These are phyloP conservation scores for Xenentodon cancila DNA, from an alignment of 2,797 vertebrate genomes.

Conservation along the genomic window DNA sequence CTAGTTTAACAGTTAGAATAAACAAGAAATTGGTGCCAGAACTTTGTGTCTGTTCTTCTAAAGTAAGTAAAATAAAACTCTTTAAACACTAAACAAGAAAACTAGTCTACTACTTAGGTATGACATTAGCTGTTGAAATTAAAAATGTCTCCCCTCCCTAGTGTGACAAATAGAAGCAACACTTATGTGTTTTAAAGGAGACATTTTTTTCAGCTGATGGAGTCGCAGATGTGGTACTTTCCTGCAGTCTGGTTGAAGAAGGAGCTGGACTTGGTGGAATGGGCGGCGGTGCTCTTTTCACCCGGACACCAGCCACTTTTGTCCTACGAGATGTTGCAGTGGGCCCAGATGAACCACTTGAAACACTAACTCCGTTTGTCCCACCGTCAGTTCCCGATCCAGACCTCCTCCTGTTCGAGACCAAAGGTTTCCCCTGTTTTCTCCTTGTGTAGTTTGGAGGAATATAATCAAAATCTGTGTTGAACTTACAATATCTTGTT, in stretches of 20 bases:
- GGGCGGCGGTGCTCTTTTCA: slow-evolving; percentile 58
- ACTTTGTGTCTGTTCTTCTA: neutral
- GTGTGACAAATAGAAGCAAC: too few relatives aligned
- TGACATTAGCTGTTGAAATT: too few relatives aligned
- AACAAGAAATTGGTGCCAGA: neutral
- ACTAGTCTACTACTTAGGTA: too few relatives aligned
- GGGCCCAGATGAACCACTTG: slow-evolving; percentile 66
- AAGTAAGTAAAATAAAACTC: neutral
- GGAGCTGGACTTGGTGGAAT: slow-evolving; percentile 59
- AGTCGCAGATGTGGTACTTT: slow-evolving; percentile 82
- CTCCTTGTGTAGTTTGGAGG: neutral
- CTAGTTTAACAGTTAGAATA: too few relatives aligned
- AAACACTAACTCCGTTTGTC: slow-evolving; percentile 80
- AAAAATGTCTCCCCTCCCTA: too few relatives aligned
- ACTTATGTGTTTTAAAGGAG: neutral
- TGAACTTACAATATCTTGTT: slow-evolving; percentile 18
- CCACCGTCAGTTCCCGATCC: slow-evolving; percentile 73
- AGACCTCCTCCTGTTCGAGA: slow-evolving; percentile 78
- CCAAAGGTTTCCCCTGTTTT: slow-evolving; percentile 62
- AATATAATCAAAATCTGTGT: neutral
- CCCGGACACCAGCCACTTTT: slow-evolving; percentile 78
- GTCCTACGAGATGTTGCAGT: slow-evolving; percentile 77
- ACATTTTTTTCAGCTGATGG: slow-evolving; percentile 51
- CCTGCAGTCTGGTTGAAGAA: slow-evolving; percentile 82
- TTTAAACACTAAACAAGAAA: too few relatives aligned